These are phyloP conservation scores for Scyliorhinus canicula DNA, from an alignment of 2,797 vertebrate genomes.

Conservation along the genomic window DNA sequence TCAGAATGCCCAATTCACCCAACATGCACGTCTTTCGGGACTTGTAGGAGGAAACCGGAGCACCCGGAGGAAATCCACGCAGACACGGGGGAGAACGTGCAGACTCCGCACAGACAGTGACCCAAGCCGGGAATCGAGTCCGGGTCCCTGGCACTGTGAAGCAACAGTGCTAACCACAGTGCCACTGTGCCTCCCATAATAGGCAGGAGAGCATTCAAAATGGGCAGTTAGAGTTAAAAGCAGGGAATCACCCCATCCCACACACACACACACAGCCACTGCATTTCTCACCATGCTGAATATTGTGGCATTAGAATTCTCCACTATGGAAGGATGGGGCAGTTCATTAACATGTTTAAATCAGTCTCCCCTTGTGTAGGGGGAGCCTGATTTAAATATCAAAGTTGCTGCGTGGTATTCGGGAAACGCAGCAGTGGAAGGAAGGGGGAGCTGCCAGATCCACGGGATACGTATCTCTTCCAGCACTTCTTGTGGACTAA, in stretches of 20 bases:
- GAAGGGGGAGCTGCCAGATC: background rate
- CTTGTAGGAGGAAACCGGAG: too few relatives aligned
- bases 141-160: too few relatives aligned
- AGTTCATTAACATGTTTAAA: too few relatives aligned
- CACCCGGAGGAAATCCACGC: too few relatives aligned
- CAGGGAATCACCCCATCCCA: background rate
- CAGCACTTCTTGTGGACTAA: background rate
- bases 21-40: too few relatives aligned
- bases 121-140: too few relatives aligned
- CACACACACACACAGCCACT: too few relatives aligned
- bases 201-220: background rate
- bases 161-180: too few relatives aligned
- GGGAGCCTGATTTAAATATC: background rate
- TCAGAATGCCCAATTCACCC: too few relatives aligned
- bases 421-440: background rate
- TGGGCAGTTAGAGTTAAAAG: background rate
- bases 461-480: background rate
- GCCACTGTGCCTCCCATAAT: background rate
- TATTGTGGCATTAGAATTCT: background rate
- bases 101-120: too few relatives aligned
- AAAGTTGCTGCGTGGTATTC: background rate
- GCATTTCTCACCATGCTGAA: background rate
- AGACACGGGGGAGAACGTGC: too few relatives aligned
- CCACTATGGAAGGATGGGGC: background rate
- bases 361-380: background rate